Percentiles rank a stretch among this genome's conserved stretches.
Conservation (phyloP, 2,888 invertebrate genomes). For the Sipha maydis region DNA sequence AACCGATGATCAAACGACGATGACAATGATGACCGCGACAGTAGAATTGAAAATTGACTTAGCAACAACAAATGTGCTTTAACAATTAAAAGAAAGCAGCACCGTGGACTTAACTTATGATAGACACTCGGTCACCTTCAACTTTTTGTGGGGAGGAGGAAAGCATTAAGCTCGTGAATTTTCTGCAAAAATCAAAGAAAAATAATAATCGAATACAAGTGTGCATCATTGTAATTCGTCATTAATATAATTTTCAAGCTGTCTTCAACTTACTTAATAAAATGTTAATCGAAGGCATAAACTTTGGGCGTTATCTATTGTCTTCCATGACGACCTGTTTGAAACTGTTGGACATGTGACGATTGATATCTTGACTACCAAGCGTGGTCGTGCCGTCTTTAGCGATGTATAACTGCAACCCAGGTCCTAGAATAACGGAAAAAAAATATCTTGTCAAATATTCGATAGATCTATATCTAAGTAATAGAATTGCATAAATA, state of each 20-base stretch:
- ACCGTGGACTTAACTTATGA: not conserved
- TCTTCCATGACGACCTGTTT: conserved; percentile 83
- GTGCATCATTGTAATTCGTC: too few species aligned
- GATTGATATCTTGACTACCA: conserved; percentile 84
- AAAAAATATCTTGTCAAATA: conserved; percentile 14
- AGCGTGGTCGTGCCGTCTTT: conserved; percentile 90
- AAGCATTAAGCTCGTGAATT: conserved; percentile 51
- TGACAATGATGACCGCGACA: not conserved
- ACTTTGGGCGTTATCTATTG: conserved; percentile 73
- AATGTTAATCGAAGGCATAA: not conserved
- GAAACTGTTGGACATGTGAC: conserved; percentile 76
- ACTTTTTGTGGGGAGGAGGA: conserved; percentile 25
- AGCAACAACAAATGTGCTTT: too few species aligned
- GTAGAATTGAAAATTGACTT: conserved; percentile 27
- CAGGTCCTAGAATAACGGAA: conserved; percentile 75
- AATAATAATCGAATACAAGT: not conserved
- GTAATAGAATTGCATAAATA: too few species aligned
- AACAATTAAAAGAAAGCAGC: conserved; percentile 14
- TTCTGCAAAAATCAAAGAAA: conserved; percentile 23
- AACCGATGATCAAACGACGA: not conserved
- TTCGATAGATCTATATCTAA: too few species aligned
- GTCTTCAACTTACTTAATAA: conserved; percentile 6
- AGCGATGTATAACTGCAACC: conserved; percentile 88
- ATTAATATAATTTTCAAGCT: not conserved
- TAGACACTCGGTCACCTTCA: not conserved